Percentiles rank a stretch among this genome's conserved stretches.
These are phyloP conservation scores for Andrena chrysosceles DNA, from an alignment of 2,888 invertebrate genomes.

Conservation along the genomic window DNA sequence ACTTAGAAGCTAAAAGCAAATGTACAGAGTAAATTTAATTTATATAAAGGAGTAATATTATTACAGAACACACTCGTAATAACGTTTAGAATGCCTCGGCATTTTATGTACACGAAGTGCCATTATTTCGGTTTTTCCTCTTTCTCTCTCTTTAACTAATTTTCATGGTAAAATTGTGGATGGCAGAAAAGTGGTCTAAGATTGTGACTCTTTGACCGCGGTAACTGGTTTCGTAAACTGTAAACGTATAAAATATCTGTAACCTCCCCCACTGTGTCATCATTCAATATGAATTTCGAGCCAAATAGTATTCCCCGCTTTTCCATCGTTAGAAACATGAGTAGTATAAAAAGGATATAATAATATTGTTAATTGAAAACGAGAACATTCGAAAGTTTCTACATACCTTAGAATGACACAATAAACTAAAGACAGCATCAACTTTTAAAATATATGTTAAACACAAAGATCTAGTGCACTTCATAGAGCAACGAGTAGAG, in stretches of 20 bases:
- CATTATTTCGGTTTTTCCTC: slow-evolving; percentile 1
- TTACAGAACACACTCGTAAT: slow-evolving; percentile 57
- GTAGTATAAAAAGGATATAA: slow-evolving; percentile 50
- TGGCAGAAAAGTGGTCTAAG: slow-evolving; percentile 34
- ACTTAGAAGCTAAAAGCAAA: slow-evolving; percentile 62
- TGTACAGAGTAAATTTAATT: slow-evolving; percentile 50
- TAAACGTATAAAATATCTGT: slow-evolving; percentile 59
- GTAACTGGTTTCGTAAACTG: slow-evolving; percentile 38
- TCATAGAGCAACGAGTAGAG: slow-evolving; percentile 65
- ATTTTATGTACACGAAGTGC: slow-evolving; percentile 53
- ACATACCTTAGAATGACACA: slow-evolving; percentile 40
- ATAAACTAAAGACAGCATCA: slow-evolving; percentile 59
- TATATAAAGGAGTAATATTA: slow-evolving; percentile 49
- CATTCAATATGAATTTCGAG: slow-evolving; percentile 50
- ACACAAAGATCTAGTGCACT: slow-evolving; percentile 54
- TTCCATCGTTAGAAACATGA: slow-evolving; percentile 41
- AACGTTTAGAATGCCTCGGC: slow-evolving; percentile 46
- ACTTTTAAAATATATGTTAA: slow-evolving; percentile 56
- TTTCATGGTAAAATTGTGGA: slow-evolving; percentile 31
- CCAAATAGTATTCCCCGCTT: slow-evolving; percentile 27
- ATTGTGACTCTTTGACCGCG: slow-evolving; percentile 35
- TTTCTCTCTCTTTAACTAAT: slow-evolving; percentile 5
- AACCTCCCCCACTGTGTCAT: slow-evolving; percentile 37
- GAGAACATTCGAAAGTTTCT: slow-evolving; percentile 33
- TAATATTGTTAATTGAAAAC: slow-evolving; percentile 27